These are phyloP conservation scores for Riparia riparia DNA, from an alignment of 2,113 vertebrate genomes.

Conservation along the genomic window DNA sequence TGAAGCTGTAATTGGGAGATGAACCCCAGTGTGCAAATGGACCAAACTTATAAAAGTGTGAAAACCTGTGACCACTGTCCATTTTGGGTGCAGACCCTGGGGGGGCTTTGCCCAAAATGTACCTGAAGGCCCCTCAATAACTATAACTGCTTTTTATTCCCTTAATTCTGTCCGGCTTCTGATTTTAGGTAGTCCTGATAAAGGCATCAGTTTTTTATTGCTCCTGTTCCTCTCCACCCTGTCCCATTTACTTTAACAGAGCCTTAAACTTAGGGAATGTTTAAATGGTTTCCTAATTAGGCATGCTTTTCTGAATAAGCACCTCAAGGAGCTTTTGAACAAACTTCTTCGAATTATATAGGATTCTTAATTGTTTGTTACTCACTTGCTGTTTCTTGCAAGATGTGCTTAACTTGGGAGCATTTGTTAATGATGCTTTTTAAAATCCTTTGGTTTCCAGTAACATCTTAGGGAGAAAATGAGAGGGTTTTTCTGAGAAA, in stretches of 20 bases:
- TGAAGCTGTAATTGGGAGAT: neutral
- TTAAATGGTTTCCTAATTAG: neutral
- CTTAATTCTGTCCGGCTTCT: neutral
- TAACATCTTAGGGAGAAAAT: neutral
- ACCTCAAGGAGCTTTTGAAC: neutral
- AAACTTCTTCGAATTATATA: neutral
- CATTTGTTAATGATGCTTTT: neutral
- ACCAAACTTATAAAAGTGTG: neutral
- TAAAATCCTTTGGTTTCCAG: neutral
- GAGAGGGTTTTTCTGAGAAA: neutral
- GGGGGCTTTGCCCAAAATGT: neutral
- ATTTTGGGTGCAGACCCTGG: neutral
- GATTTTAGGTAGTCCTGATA: neutral
- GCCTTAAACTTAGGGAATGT: neutral
- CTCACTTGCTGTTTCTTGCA: neutral
- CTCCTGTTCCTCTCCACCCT: neutral
- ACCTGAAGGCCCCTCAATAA: neutral
- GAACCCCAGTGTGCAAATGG: neutral
- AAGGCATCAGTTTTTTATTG: neutral
- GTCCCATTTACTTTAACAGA: neutral
- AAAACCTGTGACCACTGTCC: rapidly evolving
- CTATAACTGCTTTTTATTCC: neutral
- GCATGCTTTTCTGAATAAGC: neutral
- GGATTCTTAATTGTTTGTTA: neutral
- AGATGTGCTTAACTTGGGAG: neutral